Conservation (phyloP, 1,140 invertebrate genomes). For the Thalassaphorura encarpata region DNA sequence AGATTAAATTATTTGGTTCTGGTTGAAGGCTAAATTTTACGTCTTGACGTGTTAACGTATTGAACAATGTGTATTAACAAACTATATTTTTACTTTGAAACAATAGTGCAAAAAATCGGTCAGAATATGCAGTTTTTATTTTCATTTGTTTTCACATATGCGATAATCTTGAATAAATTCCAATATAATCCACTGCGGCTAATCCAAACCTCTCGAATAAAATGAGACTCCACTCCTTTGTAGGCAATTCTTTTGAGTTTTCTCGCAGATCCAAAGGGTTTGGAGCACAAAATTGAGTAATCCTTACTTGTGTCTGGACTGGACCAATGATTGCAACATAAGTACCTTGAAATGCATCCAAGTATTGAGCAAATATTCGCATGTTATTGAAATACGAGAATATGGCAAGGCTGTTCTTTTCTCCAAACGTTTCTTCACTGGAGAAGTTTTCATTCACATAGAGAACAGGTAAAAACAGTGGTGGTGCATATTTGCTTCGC, state of each 20-base stretch:
- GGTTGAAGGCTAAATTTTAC: too few species aligned
- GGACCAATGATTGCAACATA: conserved; percentile 60
- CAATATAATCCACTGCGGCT: conserved; percentile 17
- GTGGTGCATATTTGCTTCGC: conserved; percentile 47
- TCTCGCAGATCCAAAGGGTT: conserved; percentile 16
- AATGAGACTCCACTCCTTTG: conserved; percentile 16
- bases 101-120: too few species aligned
- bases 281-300: conserved; percentile 20
- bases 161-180: conserved; percentile 22
- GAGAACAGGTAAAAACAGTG: conserved; percentile 43
- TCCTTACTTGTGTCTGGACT: neutral
- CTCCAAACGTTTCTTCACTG: conserved; percentile 18
- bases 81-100: too few species aligned
- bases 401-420: conserved; percentile 35
- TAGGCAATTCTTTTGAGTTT: conserved; percentile 4
- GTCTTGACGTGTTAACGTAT: too few species aligned
- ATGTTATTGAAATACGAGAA: conserved; percentile 69
- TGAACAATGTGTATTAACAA: too few species aligned
- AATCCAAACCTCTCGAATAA: conserved; percentile 19
- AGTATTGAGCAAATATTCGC: conserved; percentile 51
- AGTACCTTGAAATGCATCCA: conserved; percentile 48
- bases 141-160: too few species aligned
- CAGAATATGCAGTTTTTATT: too few species aligned
- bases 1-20: too few species aligned
- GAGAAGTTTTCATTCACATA: conserved; percentile 34